phyloP scores from a whole-genome alignment of 2,113 vertebrate genomes.

The Syrrhaptes paradoxus region DNA sequence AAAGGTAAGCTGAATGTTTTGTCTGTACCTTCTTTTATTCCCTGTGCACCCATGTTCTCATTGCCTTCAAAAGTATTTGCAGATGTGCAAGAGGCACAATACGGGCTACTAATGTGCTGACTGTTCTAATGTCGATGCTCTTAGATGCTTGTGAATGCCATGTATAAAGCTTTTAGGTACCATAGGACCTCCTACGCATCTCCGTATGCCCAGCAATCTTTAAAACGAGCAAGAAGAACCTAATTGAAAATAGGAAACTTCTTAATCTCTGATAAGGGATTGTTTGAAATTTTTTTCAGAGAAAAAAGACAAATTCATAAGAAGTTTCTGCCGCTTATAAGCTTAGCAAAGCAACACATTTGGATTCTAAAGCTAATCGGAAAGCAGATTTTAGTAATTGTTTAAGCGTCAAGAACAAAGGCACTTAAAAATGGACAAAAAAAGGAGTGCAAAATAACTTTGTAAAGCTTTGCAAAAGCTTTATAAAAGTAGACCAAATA shows the following conservation, averaged over 20 bases:
- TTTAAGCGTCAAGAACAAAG: background rate
- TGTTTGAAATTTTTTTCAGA: background rate
- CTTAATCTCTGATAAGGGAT: background rate
- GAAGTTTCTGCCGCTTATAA: background rate
- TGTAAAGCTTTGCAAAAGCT: background rate
- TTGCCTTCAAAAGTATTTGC: background rate
- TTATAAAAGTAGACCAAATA: background rate
- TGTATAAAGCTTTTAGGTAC: background rate
- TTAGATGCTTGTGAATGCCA: background rate
- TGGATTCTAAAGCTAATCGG: constrained; percentile 1
- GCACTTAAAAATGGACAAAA: background rate
- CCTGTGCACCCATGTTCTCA: background rate
- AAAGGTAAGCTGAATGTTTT: background rate
- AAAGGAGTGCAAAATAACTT: background rate
- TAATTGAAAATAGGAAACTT: background rate
- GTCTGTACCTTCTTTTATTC: background rate
- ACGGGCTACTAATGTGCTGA: background rate
- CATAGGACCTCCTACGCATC: background rate
- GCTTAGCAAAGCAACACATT: background rate
- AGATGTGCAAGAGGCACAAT: background rate
- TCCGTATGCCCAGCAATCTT: background rate
- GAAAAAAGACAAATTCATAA: background rate
- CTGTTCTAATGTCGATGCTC: background rate
- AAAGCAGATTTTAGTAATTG: constrained; percentile 1
- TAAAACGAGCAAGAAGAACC: background rate